Percentiles rank a stretch among this genome's conserved stretches.
phyloP scores from a whole-genome alignment of 2,888 invertebrate species.

The Rhogogaster chlorosoma region DNA sequence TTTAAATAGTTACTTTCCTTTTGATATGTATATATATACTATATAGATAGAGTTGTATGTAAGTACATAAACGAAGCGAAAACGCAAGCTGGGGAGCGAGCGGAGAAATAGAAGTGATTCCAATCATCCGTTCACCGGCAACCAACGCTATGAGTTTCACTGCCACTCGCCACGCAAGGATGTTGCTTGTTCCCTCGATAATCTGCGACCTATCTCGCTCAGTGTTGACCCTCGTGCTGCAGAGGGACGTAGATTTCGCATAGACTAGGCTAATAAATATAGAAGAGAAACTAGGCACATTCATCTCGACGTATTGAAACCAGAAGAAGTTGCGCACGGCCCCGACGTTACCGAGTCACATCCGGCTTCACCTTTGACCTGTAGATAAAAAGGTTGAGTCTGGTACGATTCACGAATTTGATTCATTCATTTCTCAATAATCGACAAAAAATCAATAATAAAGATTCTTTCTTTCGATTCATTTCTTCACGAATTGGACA shows the following conservation, averaged over 20 bases:
- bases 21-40: neutral
- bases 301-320: slow-evolving; percentile 31
- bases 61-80: neutral
- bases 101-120: slow-evolving; percentile 4
- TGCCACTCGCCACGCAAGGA: slow-evolving; percentile 26
- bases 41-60: neutral
- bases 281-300: slow-evolving; percentile 39
- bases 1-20: neutral
- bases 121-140: slow-evolving; percentile 13
- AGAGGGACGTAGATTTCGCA: slow-evolving; percentile 34
- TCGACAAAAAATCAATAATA: neutral
- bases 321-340: slow-evolving; percentile 11
- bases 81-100: neutral
- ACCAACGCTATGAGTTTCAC: slow-evolving; percentile 18
- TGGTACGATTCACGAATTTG: neutral
- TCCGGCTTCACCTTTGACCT: slow-evolving; percentile 21
- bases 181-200: slow-evolving; percentile 40
- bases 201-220: slow-evolving; percentile 38
- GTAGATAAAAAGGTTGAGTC: neutral
- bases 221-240: slow-evolving; percentile 32
- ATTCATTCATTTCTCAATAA: neutral
- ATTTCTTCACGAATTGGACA: neutral
- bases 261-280: slow-evolving; percentile 39
- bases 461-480: neutral
- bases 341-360: neutral